phyloP scores from a whole-genome alignment of 1,140 invertebrate genomes.

The Drosophila bocki region DNA sequence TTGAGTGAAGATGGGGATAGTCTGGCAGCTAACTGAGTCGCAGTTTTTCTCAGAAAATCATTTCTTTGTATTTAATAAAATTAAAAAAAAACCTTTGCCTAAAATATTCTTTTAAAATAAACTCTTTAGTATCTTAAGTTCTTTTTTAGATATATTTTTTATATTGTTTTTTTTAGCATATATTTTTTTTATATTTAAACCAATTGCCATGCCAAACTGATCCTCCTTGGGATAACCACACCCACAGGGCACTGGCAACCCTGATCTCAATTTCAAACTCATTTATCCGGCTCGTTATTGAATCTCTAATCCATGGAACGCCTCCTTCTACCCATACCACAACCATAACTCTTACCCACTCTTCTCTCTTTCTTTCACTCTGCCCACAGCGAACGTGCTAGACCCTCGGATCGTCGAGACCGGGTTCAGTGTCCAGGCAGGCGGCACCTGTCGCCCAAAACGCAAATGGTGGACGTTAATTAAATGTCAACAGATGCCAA shows the following conservation, averaged over 20 bases:
- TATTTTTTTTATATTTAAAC: not conserved
- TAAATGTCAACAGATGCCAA: slow-evolving; percentile 74
- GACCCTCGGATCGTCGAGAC: slow-evolving; percentile 10
- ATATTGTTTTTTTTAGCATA: not conserved
- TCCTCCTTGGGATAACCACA: not conserved
- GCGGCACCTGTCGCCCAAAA: slow-evolving; percentile 62
- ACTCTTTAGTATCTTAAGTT: not conserved
- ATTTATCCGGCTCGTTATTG: slow-evolving; percentile 4
- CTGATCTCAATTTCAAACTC: slow-evolving; percentile 3
- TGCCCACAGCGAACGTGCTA: slow-evolving; percentile 44
- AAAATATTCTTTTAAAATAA: not conserved
- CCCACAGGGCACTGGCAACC: not conserved
- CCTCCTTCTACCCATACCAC: not conserved
- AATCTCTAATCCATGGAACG: slow-evolving; percentile 13
- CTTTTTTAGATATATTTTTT: not conserved
- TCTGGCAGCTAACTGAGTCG: not conserved
- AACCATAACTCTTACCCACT: slow-evolving; percentile 32
- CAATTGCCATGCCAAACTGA: not conserved
- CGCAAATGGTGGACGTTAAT: slow-evolving; percentile 74
- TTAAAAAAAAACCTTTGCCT: not conserved
- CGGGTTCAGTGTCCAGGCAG: slow-evolving; percentile 24
- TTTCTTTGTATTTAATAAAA: not conserved
- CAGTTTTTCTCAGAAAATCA: not conserved
- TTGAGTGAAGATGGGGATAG: not conserved
- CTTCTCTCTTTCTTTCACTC: slow-evolving; percentile 5